Conservation (phyloP, 2,797 vertebrate genomes). For the Anniella stebbinsi region DNA sequence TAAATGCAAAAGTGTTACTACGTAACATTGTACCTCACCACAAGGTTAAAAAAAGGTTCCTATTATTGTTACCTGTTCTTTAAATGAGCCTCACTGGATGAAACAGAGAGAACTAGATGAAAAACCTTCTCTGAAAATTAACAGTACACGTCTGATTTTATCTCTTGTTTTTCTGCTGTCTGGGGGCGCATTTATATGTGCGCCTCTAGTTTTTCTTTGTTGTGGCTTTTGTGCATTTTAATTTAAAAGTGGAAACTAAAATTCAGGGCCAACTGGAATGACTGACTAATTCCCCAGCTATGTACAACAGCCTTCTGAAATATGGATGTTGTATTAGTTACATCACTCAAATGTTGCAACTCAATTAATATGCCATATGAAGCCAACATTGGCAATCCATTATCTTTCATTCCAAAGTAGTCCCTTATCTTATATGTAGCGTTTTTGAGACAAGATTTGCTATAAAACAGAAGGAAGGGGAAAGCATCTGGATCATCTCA, state of each 20-base stretch:
- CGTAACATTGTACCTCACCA: neutral
- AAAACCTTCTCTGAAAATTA: neutral
- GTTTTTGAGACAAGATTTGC: slow-evolving; percentile 16
- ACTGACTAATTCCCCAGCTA: neutral
- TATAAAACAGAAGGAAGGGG: neutral
- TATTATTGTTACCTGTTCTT: neutral
- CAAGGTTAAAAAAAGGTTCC: neutral
- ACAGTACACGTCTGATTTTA: neutral
- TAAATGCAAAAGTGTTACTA: neutral
- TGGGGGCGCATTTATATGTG: neutral
- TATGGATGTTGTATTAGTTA: accelerated
- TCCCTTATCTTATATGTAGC: slow-evolving; percentile 22
- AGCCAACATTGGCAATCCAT: neutral
- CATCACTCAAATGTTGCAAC: neutral
- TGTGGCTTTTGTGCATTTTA: neutral
- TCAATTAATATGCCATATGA: slow-evolving; percentile 12
- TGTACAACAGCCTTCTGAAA: slow-evolving; percentile 4
- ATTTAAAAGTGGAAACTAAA: slow-evolving; percentile 10
- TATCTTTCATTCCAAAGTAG: slow-evolving; percentile 31
- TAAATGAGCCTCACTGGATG: neutral
- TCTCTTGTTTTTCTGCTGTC: neutral
- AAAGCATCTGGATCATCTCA: neutral
- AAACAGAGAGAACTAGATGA: neutral
- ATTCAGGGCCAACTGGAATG: neutral
- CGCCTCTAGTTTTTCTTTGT: neutral